Base-by-base conservation (phyloP, 2,113 vertebrate species). In the Calidris pugnax region DNA sequence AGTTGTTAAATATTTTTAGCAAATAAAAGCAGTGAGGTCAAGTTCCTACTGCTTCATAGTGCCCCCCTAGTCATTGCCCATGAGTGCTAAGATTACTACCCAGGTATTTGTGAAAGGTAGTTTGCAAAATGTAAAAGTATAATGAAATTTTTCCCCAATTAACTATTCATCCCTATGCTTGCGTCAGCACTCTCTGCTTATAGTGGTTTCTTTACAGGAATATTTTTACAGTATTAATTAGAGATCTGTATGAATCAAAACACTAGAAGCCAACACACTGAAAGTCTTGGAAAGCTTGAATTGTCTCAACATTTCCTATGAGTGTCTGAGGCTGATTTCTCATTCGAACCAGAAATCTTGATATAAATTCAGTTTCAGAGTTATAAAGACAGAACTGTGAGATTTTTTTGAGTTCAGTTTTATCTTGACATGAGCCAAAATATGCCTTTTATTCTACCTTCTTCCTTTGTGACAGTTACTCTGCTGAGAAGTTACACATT, bases 391-490 rank as follows among this genome's bases (percentile, higher is more conserved):
- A 89, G 89, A 96, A 80, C 78, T 78, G 62, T 2, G 2, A 86
- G 87, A 19, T 39, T 78, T 89, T 63, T 91, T 72, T 21, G 35
- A 2, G 72, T 87, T 97, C 85, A 47, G 72, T 91, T 96, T 96
- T 95, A 95, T 92, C 97, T 95, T 95, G 94, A 94, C 95, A 95
- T 83, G 89, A 95, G 82, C 59, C 85, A 92, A 97, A 97, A 97
- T 95, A 93, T 30, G 35, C 76, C 93, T 97, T 96, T 96, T 95
- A 93, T 95, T 96, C 93, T 41, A 74, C 48, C 87, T 72, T 82
- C 77, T 92, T 89, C 91, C 95, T 92, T 87, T 86, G 75, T 94
- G 95, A 87, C 93, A 96, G 97, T 94, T 90, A 94, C 64, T 97
- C 73, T 90, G 73, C 90, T 87, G 90, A 96, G 96, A 92, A 97